phyloP scores from a whole-genome alignment of 2,113 vertebrate species.

The Bos javanicus region DNA sequence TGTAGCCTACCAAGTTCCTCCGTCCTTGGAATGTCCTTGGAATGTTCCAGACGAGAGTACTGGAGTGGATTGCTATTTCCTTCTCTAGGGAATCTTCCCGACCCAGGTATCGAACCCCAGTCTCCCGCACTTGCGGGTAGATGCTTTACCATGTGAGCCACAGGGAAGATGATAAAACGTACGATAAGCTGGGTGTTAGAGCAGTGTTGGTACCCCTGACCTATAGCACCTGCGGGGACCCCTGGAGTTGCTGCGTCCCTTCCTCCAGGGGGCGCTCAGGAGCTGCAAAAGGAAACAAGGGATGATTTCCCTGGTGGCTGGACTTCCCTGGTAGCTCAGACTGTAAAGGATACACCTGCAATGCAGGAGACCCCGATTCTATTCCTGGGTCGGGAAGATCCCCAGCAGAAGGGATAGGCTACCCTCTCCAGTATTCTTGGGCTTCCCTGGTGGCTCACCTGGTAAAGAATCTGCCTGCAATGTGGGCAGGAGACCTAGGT shows the following conservation, averaged over 20 bases:
- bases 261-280: background rate
- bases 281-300: background rate
- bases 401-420: background rate
- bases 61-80: background rate
- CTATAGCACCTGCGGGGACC: background rate
- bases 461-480: background rate
- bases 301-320: background rate
- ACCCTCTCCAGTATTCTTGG: background rate
- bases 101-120: background rate
- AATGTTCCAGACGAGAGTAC: background rate
- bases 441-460: background rate
- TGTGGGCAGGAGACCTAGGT: background rate
- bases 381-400: background rate
- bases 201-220: background rate
- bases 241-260: background rate
- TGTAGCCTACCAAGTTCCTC: background rate
- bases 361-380: background rate
- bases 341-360: background rate
- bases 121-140: fast-evolving
- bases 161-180: background rate
- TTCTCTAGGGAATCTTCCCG: background rate
- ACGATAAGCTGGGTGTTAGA: background rate
- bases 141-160: background rate
- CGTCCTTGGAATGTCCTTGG: too few relatives aligned
- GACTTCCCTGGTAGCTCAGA: background rate